Evolutionary conservation across 2,113 vertebrate genomes (phyloP), one percentile per base, ranked within the genome.

Genomic region (Procavia capensis): DNA sequence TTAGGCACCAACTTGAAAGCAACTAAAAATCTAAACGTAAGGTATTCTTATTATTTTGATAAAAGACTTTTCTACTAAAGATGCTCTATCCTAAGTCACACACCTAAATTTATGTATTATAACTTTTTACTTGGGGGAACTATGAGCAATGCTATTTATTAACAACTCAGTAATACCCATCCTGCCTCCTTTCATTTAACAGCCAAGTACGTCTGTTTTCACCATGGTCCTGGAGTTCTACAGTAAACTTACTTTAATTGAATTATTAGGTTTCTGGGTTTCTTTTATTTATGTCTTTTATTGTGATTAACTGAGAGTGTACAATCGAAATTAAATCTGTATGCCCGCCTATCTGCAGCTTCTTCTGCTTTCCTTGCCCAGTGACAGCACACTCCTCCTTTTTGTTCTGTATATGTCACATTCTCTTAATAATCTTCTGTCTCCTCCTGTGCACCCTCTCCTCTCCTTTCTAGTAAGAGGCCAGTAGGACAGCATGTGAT

Each of bases 1-100:
- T 72, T 72, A 4, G n/a, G 31, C n/a, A 22, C 36, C 70, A 72
- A 39, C 22, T 24, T 31, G 36, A 39, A 24, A 36, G 11, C 70
- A 72, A 39, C 34, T 24, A 72, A 72, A 72, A 72, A 3, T 2
- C 6, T 41, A 72, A 41, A 75, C 9, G 13, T 29, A 36, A 43
- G 1, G 13, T 16, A 0, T 47, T 36, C 9, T 68, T 47, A 6
- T 75, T 57, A 34, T 64, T 20, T 5, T 1, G 20, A 17, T 8
- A 87, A 57, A 57, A 24, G 25, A 63, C 13, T 57, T 85, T 4
- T 64, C 16, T 25, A 1, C 27, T 36, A 7, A 45, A 39, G 19
- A 36, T 3, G 24, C 34, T 3, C 13, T 2, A 3, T 2, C 54
- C 2, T 5, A 16, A 8, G 34, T 13, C 66, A 7, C n/a, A 47